These are phyloP conservation scores for Albula glossodonta DNA, from an alignment of 2,113 vertebrate genomes.

Conservation along the genomic window DNA sequence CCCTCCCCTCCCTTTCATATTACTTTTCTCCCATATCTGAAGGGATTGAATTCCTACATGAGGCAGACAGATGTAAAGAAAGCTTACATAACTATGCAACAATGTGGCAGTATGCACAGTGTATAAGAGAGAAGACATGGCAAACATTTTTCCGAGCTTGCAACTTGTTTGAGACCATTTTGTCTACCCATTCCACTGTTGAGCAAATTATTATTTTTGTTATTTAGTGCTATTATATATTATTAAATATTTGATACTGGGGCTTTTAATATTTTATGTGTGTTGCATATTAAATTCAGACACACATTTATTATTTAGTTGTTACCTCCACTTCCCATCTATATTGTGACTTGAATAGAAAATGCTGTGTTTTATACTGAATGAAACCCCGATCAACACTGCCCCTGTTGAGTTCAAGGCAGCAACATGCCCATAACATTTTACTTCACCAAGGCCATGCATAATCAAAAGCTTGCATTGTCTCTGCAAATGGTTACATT, in stretches of 20 bases:
- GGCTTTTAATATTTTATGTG: neutral
- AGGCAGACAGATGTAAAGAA: neutral
- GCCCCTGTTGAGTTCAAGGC: neutral
- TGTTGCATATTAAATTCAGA: neutral
- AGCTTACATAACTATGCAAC: neutral
- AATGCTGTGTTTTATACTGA: neutral
- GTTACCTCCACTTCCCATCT: constrained; percentile 2
- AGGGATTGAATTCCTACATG: neutral
- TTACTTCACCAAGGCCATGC: neutral
- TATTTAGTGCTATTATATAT: neutral
- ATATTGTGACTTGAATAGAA: neutral
- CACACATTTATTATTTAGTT: constrained; percentile 3
- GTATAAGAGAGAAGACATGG: neutral
- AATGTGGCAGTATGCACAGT: neutral
- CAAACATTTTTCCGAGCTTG: neutral
- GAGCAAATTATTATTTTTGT: neutral
- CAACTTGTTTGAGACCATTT: neutral
- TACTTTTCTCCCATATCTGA: neutral
- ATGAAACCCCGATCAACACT: neutral
- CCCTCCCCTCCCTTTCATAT: neutral
- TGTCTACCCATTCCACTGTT: neutral
- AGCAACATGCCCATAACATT: neutral
- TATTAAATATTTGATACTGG: constrained; percentile 4
- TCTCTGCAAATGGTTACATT: neutral
- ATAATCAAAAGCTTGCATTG: neutral